These are phyloP conservation scores for Drosophila seclusa DNA, from an alignment of 2,888 invertebrate genomes.

Conservation along the genomic window DNA sequence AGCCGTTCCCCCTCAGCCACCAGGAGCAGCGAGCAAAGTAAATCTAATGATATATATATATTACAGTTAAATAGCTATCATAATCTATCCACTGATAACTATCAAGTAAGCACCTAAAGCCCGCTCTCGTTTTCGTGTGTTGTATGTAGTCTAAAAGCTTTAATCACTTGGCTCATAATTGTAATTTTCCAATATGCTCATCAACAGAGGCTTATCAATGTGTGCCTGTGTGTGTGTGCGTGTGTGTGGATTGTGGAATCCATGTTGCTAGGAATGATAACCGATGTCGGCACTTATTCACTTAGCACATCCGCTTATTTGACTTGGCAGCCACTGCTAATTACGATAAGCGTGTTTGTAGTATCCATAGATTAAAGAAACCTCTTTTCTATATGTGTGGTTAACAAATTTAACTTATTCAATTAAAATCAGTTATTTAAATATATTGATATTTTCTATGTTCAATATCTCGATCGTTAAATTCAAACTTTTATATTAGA, in stretches of 20 bases:
- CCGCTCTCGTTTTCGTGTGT: background rate
- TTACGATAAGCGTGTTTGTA: slow-evolving; percentile 8
- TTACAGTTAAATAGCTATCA: background rate
- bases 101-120: slow-evolving; percentile 15
- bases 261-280: slow-evolving; percentile 33
- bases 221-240: background rate
- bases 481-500: background rate
- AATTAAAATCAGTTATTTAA: too few relatives aligned
- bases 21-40: slow-evolving; percentile 83
- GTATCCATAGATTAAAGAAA: background rate
- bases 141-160: slow-evolving; percentile 23
- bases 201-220: slow-evolving; percentile 37
- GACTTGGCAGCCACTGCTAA: slow-evolving; percentile 3
- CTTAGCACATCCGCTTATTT: slow-evolving; percentile 38
- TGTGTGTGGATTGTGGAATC: background rate
- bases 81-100: slow-evolving; percentile 18
- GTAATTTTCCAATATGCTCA: slow-evolving; percentile 26
- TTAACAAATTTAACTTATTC: too few relatives aligned
- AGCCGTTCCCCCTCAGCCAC: slow-evolving; percentile 84
- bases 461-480: background rate
- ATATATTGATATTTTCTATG: background rate
- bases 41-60: slow-evolving; percentile 46
- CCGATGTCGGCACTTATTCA: slow-evolving; percentile 30
- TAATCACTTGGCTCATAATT: slow-evolving; percentile 46
- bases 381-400: too few relatives aligned